Evolutionary conservation across 23 tunicate species (phyloP).

Genomic region (Oikopleura dioica): DNA sequence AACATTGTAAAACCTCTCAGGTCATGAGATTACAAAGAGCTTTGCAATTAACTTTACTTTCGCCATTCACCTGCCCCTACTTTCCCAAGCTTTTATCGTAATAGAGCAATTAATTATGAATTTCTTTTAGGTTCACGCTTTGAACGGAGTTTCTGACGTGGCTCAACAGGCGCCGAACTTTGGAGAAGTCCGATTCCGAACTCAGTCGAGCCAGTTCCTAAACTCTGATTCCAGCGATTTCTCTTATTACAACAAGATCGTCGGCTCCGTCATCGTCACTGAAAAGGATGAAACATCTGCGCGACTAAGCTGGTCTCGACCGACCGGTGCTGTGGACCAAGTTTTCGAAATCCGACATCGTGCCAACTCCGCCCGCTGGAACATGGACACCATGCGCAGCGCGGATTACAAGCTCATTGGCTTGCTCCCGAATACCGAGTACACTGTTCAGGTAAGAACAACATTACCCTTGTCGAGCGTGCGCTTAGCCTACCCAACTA

Average conservation of each 20-base stretch:
- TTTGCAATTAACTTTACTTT: too few relatives aligned
- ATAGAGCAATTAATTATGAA: too few relatives aligned
- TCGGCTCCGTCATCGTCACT: neutral
- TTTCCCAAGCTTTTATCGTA: too few relatives aligned
- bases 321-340: neutral
- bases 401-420: neutral
- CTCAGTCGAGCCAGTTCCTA: too few relatives aligned
- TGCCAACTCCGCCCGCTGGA: neutral
- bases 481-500: neutral
- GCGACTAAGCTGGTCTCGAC: neutral
- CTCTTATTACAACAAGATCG: too few relatives aligned
- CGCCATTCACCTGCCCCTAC: too few relatives aligned
- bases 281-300: neutral
- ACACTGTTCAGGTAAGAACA: conserved; percentile 6
- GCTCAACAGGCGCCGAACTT: neutral
- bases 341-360: neutral
- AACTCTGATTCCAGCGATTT: too few relatives aligned
- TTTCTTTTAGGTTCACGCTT: neutral
- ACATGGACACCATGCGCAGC: neutral
- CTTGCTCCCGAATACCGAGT: neutral
- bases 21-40: too few relatives aligned
- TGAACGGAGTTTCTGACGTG: neutral
- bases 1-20: too few relatives aligned
- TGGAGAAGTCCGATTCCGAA: neutral
- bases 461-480: neutral